Conservation (phyloP, 2,797 vertebrate genomes). For the Lerista edwardsae region DNA sequence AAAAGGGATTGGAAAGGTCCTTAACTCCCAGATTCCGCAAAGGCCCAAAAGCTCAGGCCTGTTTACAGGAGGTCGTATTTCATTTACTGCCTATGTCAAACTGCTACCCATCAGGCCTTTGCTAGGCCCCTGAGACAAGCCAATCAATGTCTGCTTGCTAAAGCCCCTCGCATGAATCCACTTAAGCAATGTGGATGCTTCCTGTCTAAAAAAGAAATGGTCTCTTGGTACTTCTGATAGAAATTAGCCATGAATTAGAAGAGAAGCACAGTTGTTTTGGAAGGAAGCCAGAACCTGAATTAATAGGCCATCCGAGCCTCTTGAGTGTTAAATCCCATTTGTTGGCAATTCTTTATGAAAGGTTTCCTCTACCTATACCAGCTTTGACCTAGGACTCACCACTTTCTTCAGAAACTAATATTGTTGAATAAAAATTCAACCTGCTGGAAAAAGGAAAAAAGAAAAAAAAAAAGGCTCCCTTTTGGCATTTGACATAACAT, state of each 20-base stretch:
- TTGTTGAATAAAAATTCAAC: constrained; percentile 82
- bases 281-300: constrained; percentile 89
- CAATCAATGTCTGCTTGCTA: constrained; percentile 92
- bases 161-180: constrained; percentile 87
- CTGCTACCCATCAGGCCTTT: constrained; percentile 79
- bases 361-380: constrained; percentile 78
- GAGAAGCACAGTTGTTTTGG: constrained; percentile 90
- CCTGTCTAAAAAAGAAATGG: constrained; percentile 82
- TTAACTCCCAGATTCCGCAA: constrained; percentile 85
- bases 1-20: constrained; percentile 90
- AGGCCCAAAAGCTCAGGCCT: constrained; percentile 85
- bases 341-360: constrained; percentile 88
- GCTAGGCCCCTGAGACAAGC: constrained; percentile 80
- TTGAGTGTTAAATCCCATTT: constrained; percentile 95
- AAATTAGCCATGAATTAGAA: constrained; percentile 97
- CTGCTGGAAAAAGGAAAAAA: constrained; percentile 71
- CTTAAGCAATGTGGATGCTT: constrained; percentile 93
- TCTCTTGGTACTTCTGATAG: constrained; percentile 93
- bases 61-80: constrained; percentile 93
- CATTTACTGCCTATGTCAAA: constrained; percentile 93
- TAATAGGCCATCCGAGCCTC: constrained; percentile 95
- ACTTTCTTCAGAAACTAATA: constrained; percentile 78
- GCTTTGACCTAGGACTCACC: constrained; percentile 77
- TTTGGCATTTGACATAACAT: constrained; percentile 42
- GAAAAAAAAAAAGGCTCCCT: constrained; percentile 48